A percentile compares a stretch with the other conserved stretches of the same genome.
These are phyloP conservation scores for Tor tambroides DNA, from an alignment of 2,113 vertebrate species.

Conservation along the genomic window DNA sequence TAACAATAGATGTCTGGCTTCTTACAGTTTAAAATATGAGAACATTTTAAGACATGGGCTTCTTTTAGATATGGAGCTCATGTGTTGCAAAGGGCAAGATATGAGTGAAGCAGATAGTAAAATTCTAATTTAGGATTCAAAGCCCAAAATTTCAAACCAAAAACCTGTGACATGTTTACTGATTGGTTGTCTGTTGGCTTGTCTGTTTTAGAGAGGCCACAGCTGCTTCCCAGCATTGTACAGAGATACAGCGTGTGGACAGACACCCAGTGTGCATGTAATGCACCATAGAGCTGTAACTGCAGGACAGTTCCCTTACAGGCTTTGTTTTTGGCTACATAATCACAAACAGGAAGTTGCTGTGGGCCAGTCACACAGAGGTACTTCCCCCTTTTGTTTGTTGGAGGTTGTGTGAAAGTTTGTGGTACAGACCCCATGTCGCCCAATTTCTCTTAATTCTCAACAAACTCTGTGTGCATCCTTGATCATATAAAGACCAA, in stretches of 20 bases:
- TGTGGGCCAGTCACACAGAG: slow-evolving; percentile 72
- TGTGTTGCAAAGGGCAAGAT: not conserved
- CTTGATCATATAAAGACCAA: not conserved
- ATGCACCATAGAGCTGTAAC: slow-evolving; percentile 58
- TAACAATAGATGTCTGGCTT: slow-evolving; percentile 55
- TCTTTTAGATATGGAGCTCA: not conserved
- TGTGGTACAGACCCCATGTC: slow-evolving; percentile 54
- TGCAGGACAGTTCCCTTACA: slow-evolving; percentile 69
- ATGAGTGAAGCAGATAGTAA: not conserved
- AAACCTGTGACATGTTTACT: slow-evolving; percentile 16
- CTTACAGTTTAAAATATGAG: slow-evolving; percentile 57
- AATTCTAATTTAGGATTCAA: not conserved
- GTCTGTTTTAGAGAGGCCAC: slow-evolving; percentile 64
- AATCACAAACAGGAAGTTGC: slow-evolving; percentile 81
- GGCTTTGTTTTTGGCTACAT: slow-evolving; percentile 75
- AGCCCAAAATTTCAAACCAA: not conserved
- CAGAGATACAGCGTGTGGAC: slow-evolving; percentile 67
- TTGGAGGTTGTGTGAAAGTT: slow-evolving; percentile 58
- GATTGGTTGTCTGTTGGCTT: slow-evolving; percentile 47
- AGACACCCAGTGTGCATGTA: slow-evolving; percentile 62
- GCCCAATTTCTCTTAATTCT: slow-evolving; percentile 54
- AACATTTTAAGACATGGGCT: slow-evolving; percentile 29
- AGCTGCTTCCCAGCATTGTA: slow-evolving; percentile 81
- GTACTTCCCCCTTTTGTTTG: slow-evolving; percentile 80
- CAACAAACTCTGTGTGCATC: slow-evolving; percentile 27